Conservation (phyloP, 2,113 vertebrate genomes). For the Spizaetus ornatus region DNA sequence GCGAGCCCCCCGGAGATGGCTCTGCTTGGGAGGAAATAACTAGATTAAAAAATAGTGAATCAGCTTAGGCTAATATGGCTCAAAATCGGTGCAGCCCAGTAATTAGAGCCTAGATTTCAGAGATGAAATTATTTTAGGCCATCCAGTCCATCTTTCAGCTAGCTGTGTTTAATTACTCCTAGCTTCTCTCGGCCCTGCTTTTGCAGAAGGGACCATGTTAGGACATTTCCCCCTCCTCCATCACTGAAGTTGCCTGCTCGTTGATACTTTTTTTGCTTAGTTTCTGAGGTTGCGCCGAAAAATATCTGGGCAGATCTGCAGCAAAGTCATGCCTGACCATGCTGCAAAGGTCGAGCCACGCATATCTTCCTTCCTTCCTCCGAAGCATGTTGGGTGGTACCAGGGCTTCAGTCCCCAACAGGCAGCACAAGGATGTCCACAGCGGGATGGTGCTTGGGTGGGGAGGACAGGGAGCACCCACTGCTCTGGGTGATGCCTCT, state of each 20-base stretch:
- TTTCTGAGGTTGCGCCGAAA: background rate
- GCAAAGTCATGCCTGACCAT: background rate
- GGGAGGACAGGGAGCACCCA: background rate
- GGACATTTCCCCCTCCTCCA: background rate
- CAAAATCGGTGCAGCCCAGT: background rate
- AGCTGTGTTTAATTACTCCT: background rate
- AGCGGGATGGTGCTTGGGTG: fast-evolving
- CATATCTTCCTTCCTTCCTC: background rate
- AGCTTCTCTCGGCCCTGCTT: background rate
- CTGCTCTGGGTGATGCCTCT: background rate
- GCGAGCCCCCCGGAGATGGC: background rate
- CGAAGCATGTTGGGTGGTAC: fast-evolving
- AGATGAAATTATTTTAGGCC: background rate
- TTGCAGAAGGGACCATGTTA: fast-evolving
- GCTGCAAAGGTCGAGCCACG: fast-evolving
- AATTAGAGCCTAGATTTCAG: background rate
- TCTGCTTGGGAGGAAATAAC: background rate
- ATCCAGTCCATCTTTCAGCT: background rate
- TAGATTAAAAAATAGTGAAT: background rate
- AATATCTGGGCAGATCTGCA: background rate
- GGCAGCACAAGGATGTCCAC: background rate
- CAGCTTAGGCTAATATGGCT: background rate
- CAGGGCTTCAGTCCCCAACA: background rate
- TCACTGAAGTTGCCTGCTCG: background rate
- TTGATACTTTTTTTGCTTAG: background rate